Evolutionary conservation across 2,797 vertebrate species (phyloP), one percentile per base, ranked within the genome.

Genomic region (Thamnophis elegans): DNA sequence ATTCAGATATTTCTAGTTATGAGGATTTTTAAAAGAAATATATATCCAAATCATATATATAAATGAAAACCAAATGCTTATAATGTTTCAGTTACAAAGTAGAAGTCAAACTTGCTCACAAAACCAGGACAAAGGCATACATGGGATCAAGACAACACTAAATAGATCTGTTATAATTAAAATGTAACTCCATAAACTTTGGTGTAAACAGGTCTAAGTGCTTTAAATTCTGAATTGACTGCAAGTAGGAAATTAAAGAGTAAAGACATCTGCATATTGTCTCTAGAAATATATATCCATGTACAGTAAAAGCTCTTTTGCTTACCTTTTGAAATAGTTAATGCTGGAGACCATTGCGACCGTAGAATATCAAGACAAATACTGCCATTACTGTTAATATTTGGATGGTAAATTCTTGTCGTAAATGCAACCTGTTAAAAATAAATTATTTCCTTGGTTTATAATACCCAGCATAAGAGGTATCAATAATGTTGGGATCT

Each of bases 311-410:
- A 20, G 62, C 94, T 89, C 6, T 32, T 56, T 90, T 85, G 93
- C 92, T 92, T 98, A 99, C 98, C 98, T 99, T 99, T 99, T 98
- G 98, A 99, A 98, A 99, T 99, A 97, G 98, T 99, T 97, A 99
- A 98, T 96, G 98, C 98, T 95, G 98, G 98, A 97, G 98, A 99
- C 98, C 98, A 99, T 96, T 99, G 98, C 96, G 98, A 99, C 98
- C 98, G 98, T 98, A 99, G 98, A 97, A 99, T 99, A 98, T 99
- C 98, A 95, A 99, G 98, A 98, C 98, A 99, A 98, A 99, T 99
- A 98, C 98, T 99, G 98, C 98, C 98, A 96, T 99, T 99, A 98
- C 98, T 99, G 98, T 99, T 99, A 97, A 99, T 99, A 98, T 99
- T 99, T 98, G 98, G 98, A 98, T 99, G 98, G 98, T 99, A 99